Evolutionary conservation across 2,888 invertebrate genomes (phyloP).

Genomic region (Leucophora obtusa): DNA sequence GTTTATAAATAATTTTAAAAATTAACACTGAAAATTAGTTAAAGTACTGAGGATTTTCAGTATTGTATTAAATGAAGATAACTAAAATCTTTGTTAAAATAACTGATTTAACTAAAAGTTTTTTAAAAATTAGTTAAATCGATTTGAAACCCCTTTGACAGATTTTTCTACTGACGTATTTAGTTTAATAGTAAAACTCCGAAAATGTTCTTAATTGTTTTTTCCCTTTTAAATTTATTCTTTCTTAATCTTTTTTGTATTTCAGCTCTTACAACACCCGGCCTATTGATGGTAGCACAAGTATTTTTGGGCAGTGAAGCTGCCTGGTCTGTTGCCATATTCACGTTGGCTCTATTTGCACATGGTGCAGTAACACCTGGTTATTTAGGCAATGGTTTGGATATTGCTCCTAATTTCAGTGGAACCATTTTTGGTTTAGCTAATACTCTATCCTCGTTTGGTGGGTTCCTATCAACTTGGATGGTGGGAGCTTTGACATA

Average conservation of each 20-base stretch:
- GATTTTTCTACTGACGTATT: no score
- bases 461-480: conserved; percentile 89
- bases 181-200: no score
- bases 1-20: no score
- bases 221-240: no score
- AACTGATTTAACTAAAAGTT: no score
- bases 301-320: conserved; percentile 86
- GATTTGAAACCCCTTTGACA: no score
- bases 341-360: conserved; percentile 88
- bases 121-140: no score
- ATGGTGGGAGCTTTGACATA: conserved; percentile 89
- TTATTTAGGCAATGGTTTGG: conserved; percentile 90
- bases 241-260: background rate
- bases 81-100: no score
- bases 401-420: conserved; percentile 93
- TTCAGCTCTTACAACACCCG: conserved; percentile 82
- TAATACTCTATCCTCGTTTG: conserved; percentile 90
- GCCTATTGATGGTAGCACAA: conserved; percentile 86
- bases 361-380: conserved; percentile 93
- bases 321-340: conserved; percentile 86
- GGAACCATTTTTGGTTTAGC: conserved; percentile 93
- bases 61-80: no score
- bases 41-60: no score
- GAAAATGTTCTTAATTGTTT: no score
- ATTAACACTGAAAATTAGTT: no score